A percentile compares a stretch with the other conserved stretches of the same genome.
These are phyloP conservation scores for Conger conger DNA, from an alignment of 2,113 vertebrate genomes.

Conservation along the genomic window DNA sequence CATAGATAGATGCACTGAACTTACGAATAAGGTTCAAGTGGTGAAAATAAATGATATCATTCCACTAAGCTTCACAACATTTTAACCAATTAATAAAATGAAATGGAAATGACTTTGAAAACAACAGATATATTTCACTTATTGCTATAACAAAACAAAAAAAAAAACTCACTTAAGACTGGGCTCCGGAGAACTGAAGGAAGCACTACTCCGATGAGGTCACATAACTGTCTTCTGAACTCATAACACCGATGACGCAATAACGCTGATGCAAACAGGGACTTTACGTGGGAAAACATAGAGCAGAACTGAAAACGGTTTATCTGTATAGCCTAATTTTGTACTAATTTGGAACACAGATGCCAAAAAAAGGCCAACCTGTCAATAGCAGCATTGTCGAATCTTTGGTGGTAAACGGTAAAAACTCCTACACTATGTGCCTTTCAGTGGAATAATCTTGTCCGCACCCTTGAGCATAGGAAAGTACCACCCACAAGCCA, in stretches of 20 bases:
- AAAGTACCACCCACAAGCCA: background rate
- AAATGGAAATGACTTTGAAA: background rate
- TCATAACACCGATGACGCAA: background rate
- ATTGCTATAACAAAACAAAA: background rate
- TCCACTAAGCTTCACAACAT: background rate
- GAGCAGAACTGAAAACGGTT: background rate
- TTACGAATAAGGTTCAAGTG: background rate
- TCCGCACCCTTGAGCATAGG: no score
- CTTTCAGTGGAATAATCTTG: no score
- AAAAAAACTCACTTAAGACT: background rate
- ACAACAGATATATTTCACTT: background rate
- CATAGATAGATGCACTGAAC: background rate
- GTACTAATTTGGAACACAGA: no score
- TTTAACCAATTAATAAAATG: background rate
- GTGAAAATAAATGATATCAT: background rate
- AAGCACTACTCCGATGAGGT: background rate
- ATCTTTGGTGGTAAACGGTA: no score
- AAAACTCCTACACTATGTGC: no score
- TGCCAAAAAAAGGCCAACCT: background rate
- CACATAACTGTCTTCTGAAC: constrained; percentile 2
- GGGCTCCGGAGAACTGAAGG: background rate
- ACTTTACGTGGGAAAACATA: background rate
- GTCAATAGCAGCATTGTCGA: background rate
- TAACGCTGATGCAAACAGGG: background rate
- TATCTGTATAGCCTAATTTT: no score